phyloP scores from a whole-genome alignment of 2,888 invertebrate species.

The Trachelus tabidus region DNA sequence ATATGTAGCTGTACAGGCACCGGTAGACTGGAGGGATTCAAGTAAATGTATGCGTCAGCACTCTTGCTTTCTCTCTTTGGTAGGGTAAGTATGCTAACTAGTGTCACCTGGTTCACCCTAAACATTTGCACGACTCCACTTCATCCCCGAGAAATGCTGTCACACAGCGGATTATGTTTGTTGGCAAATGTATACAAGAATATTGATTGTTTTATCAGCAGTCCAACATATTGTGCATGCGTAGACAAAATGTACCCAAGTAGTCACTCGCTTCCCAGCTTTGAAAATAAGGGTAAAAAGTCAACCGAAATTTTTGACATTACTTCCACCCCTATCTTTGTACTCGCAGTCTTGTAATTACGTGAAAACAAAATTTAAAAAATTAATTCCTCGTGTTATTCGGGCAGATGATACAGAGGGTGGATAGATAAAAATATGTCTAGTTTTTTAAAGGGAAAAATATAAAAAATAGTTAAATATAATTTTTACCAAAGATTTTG shows the following conservation, averaged over 20 bases:
- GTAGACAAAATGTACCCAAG: too few relatives aligned
- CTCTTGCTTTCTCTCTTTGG: not conserved
- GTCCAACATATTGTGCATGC: not conserved
- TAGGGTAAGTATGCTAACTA: constrained; percentile 6
- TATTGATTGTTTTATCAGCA: constrained; percentile 13
- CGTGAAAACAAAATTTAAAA: not conserved
- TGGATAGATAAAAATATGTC: too few relatives aligned
- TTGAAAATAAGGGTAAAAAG: too few relatives aligned
- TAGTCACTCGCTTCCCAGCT: too few relatives aligned
- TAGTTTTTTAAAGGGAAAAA: not conserved
- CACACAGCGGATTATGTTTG: constrained; percentile 17
- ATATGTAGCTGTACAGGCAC: not conserved
- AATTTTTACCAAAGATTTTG: not conserved
- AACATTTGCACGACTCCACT: constrained; percentile 7
- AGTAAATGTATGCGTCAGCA: constrained; percentile 4
- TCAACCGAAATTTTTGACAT: too few relatives aligned
- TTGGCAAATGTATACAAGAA: constrained; percentile 13
- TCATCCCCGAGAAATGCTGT: constrained; percentile 10
- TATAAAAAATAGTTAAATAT: not conserved
- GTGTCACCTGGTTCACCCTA: constrained; percentile 8
- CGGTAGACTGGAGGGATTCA: not conserved
- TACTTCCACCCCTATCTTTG: not conserved
- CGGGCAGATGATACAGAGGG: too few relatives aligned
- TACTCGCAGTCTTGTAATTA: not conserved
- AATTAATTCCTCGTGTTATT: not conserved